These are phyloP conservation scores for Tachypleus tridentatus DNA, from an alignment of 1,140 invertebrate species.

Conservation along the genomic window DNA sequence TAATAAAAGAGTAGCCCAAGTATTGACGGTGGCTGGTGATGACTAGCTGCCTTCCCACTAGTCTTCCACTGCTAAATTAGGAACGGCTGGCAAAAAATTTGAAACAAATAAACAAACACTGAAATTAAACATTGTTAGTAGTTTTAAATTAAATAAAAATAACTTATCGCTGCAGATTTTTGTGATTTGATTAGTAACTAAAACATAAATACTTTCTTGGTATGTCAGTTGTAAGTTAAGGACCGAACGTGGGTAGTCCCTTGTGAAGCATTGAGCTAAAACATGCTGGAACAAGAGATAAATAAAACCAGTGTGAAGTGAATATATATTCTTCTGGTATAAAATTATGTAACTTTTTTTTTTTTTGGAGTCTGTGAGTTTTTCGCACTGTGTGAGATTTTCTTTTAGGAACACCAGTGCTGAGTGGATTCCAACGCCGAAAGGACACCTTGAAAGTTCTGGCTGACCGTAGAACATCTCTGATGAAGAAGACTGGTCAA, in stretches of 20 bases:
- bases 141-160: no score
- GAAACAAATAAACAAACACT: no score
- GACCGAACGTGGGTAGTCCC: neutral
- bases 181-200: no score
- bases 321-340: neutral
- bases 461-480: slow-evolving; percentile 69
- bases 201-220: no score
- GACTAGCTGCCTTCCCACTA: no score
- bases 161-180: no score
- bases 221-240: neutral
- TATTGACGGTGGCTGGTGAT: no score
- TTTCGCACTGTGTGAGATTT: neutral
- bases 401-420: slow-evolving; percentile 53
- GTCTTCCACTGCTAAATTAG: no score
- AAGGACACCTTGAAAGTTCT: slow-evolving; percentile 66
- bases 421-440: slow-evolving; percentile 51
- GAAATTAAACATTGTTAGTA: no score
- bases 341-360: slow-evolving; percentile 5
- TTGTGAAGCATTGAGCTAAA: neutral
- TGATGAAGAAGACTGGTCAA: slow-evolving; percentile 61
- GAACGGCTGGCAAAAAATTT: no score
- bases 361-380: neutral
- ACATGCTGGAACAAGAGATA: slow-evolving; percentile 9
- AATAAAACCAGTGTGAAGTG: neutral
- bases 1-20: no score